Percentiles rank a stretch among this genome's conserved stretches.
Evolutionary conservation across 2,888 invertebrate genomes (phyloP).

Genomic region (Tanypteryx hageni): DNA sequence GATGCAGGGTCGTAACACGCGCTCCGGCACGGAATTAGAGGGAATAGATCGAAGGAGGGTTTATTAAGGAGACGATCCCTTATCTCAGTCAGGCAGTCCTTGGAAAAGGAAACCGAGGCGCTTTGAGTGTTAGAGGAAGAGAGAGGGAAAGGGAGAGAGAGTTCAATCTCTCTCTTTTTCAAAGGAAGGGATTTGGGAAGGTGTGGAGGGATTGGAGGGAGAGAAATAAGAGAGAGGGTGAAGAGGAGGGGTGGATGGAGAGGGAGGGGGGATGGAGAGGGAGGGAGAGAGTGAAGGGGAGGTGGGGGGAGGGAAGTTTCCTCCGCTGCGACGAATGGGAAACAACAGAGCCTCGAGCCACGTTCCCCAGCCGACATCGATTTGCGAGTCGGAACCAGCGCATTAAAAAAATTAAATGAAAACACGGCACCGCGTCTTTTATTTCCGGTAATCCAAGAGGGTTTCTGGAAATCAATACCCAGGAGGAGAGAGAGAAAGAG

Average conservation of each 20-base stretch:
- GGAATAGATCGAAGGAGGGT: neutral
- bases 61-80: neutral
- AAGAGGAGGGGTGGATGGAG: neutral
- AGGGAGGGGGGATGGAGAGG: neutral
- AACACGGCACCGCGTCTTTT: constrained; percentile 51
- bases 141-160: neutral
- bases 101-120: neutral
- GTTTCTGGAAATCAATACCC: constrained; percentile 44
- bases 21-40: neutral
- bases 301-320: neutral
- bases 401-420: constrained; percentile 44
- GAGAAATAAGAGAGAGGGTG: neutral
- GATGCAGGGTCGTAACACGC: too few species aligned
- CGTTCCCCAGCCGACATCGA: constrained; percentile 54
- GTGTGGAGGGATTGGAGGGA: constrained; percentile 11
- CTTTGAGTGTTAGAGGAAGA: neutral
- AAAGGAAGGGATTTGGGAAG: neutral
- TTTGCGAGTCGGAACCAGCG: constrained; percentile 37
- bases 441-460: constrained; percentile 34
- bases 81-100: neutral
- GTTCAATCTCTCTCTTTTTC: neutral
- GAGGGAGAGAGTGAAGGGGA: neutral
- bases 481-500: neutral
- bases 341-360: constrained; percentile 29
- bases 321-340: constrained; percentile 26